A percentile compares a stretch with the other conserved stretches of the same genome.
phyloP scores from a whole-genome alignment of 2,888 invertebrate genomes.

The Metacarcinus magister region DNA sequence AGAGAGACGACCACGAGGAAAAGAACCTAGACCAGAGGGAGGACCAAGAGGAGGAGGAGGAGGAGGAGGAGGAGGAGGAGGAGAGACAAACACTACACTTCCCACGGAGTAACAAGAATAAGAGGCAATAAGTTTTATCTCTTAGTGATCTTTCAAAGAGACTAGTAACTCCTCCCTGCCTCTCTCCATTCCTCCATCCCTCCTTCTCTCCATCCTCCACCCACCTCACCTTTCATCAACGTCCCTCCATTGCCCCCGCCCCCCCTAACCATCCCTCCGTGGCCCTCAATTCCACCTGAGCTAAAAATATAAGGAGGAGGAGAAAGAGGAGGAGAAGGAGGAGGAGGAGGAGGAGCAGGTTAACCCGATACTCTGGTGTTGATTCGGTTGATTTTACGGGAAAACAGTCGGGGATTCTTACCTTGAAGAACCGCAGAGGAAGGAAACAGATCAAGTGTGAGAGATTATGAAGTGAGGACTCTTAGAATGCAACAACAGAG shows the following conservation, averaged over 20 bases:
- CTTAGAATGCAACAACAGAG: too few species aligned
- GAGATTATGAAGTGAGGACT: not conserved
- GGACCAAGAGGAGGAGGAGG: conserved; percentile 11
- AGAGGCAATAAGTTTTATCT: not conserved
- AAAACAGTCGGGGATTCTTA: not conserved
- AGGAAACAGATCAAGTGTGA: not conserved
- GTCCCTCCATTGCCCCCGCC: not conserved
- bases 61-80: not conserved
- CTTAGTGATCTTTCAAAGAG: not conserved
- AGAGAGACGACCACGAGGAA: not conserved
- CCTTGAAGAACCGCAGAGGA: not conserved
- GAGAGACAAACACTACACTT: not conserved
- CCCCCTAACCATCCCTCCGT: not conserved
- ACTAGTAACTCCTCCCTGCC: not conserved
- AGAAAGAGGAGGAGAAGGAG: too few species aligned
- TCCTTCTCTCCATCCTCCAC: not conserved
- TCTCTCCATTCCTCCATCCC: not conserved
- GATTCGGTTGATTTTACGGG: not conserved
- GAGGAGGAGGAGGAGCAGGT: not conserved
- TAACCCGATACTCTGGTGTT: not conserved
- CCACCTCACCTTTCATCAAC: not conserved
- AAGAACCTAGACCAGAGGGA: not conserved
- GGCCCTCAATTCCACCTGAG: conserved; percentile 26
- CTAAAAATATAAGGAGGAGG: not conserved
- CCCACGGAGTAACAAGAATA: conserved; percentile 21